These are phyloP conservation scores for Carterocephalus palaemon DNA, from an alignment of 2,888 invertebrate species.

Conservation along the genomic window DNA sequence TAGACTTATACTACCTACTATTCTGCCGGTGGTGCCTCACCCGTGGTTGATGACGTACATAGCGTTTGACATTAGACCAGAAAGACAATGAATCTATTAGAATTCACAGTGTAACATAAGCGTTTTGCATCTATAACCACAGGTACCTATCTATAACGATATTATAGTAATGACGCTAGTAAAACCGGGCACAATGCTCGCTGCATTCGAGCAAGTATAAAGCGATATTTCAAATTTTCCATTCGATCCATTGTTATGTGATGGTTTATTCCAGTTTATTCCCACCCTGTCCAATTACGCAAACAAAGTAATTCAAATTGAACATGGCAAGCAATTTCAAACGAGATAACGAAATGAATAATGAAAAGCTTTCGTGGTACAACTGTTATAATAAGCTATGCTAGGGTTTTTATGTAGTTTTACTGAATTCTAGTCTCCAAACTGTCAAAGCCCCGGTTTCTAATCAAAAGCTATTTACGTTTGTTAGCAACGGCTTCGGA, in stretches of 20 bases:
- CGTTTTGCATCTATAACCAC: conserved; percentile 41
- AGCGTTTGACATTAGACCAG: conserved; percentile 40
- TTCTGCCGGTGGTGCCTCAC: conserved; percentile 10
- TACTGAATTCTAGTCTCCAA: background rate
- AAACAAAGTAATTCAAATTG: conserved; percentile 12
- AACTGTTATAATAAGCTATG: too few species aligned
- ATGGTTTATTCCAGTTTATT: too few species aligned
- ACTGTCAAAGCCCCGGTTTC: conserved; percentile 22
- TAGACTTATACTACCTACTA: conserved; percentile 12
- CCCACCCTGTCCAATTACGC: conserved; percentile 13
- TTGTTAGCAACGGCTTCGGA: conserved; percentile 4
- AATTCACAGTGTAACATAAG: conserved; percentile 51
- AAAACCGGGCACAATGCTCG: conserved; percentile 39
- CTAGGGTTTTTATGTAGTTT: background rate
- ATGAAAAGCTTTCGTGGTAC: background rate
- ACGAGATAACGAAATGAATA: background rate
- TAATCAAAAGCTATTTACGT: conserved; percentile 13
- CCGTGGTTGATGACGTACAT: conserved; percentile 21
- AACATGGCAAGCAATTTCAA: background rate
- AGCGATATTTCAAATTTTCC: conserved; percentile 17
- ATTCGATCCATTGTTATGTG: conserved; percentile 13
- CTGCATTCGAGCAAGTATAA: conserved; percentile 16
- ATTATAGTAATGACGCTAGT: conserved; percentile 35
- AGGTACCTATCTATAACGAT: conserved; percentile 26
- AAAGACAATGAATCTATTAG: conserved; percentile 62